Conservation (phyloP, 2,113 vertebrate species). For the Microtus pennsylvanicus region DNA sequence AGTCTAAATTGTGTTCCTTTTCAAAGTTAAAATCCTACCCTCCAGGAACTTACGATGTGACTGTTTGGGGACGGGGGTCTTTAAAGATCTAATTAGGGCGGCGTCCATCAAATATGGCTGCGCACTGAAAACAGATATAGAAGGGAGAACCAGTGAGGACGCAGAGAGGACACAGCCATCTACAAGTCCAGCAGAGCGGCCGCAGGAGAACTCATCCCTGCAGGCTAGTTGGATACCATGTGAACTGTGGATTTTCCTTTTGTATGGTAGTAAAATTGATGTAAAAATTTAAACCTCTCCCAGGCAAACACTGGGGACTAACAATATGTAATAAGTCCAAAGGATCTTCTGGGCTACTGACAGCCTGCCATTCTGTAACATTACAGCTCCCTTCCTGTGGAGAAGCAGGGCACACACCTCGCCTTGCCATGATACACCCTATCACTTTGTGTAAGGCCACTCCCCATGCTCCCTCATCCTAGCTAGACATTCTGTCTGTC, state of each 20-base stretch:
- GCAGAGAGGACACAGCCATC: not conserved
- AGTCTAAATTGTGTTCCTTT: not conserved
- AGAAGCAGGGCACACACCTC: not conserved
- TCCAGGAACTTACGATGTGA: not conserved
- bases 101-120: not conserved
- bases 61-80: not conserved
- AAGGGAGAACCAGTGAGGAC: not conserved
- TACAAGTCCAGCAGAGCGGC: not conserved
- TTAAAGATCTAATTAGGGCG: not conserved
- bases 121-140: not conserved
- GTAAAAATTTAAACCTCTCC: not conserved
- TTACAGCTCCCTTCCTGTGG: not conserved
- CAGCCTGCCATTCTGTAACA: not conserved
- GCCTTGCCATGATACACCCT: not conserved
- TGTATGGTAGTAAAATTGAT: not conserved
- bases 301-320: not conserved
- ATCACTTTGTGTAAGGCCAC: rapidly evolving
- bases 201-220: not conserved
- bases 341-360: not conserved
- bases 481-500: not conserved
- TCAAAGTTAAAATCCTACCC: not conserved
- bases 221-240: not conserved
- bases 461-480: not conserved
- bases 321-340: not conserved
- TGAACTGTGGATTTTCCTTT: not conserved